A percentile compares a stretch with the other conserved stretches of the same genome.
Conservation (phyloP, 2,113 vertebrate genomes). For the Halcyon senegalensis region DNA sequence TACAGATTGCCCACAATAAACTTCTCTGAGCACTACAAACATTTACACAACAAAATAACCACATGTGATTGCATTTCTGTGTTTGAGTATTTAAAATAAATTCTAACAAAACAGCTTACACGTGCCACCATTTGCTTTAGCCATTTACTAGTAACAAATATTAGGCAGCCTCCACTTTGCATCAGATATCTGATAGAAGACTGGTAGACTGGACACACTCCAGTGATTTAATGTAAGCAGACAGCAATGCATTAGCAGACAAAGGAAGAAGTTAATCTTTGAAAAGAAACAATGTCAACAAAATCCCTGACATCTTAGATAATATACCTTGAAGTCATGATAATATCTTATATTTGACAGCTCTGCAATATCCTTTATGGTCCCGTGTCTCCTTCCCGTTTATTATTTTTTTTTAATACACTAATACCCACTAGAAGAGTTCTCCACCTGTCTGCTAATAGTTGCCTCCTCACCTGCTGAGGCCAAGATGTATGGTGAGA, state of each 20-base stretch:
- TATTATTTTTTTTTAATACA: background rate
- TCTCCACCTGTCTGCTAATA: background rate
- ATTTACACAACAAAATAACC: background rate
- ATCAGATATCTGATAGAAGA: background rate
- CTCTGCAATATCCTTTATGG: background rate
- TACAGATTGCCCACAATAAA: background rate
- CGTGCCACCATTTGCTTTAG: background rate
- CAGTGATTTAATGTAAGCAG: background rate
- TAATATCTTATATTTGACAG: background rate
- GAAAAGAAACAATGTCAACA: background rate
- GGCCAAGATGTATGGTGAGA: background rate
- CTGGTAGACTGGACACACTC: background rate
- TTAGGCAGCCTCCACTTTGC: background rate
- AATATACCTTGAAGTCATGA: background rate
- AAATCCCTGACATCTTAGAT: background rate
- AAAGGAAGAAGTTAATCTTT: background rate
- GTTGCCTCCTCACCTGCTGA: background rate
- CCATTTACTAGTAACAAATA: background rate
- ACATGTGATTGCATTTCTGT: rapidly evolving
- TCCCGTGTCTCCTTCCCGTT: background rate
- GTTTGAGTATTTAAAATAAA: background rate
- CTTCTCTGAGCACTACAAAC: background rate
- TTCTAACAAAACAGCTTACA: background rate
- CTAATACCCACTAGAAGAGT: background rate
- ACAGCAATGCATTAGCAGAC: background rate